A percentile compares a stretch with the other conserved stretches of the same genome.
These are phyloP conservation scores for Netelia fuscicornis DNA, from an alignment of 2,888 invertebrate genomes.

Conservation along the genomic window DNA sequence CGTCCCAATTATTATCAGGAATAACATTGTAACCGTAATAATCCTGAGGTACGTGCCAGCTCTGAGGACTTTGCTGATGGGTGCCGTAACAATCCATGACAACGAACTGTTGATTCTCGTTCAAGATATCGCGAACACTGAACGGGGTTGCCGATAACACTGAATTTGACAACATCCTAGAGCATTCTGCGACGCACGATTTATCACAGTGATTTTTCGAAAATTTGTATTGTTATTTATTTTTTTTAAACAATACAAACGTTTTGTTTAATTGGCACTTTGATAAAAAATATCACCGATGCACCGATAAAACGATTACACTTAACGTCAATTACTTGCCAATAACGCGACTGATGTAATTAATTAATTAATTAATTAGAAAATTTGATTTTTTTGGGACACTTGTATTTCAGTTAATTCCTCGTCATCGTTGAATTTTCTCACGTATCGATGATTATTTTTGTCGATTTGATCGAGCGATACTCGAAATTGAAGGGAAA, in stretches of 20 bases:
- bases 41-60: slow-evolving; percentile 77
- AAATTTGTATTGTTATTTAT: background rate
- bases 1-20: slow-evolving; percentile 81
- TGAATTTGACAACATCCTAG: slow-evolving; percentile 81
- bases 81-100: slow-evolving; percentile 81
- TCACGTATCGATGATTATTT: slow-evolving; percentile 4
- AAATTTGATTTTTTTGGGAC: background rate
- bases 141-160: slow-evolving; percentile 81
- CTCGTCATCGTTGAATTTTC: background rate
- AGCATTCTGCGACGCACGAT: slow-evolving; percentile 70
- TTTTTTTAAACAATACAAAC: background rate
- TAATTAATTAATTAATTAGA: background rate
- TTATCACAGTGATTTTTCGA: slow-evolving; percentile 13
- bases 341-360: background rate
- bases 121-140: slow-evolving; percentile 83
- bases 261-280: slow-evolving; percentile 6
- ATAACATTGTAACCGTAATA: slow-evolving; percentile 80
- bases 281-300: slow-evolving; percentile 14
- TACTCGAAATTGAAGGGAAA: background rate
- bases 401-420: background rate
- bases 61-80: slow-evolving; percentile 76
- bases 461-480: background rate
- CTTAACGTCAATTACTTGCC: background rate
- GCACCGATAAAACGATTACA: background rate
- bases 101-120: slow-evolving; percentile 80